Percentiles rank a stretch among this genome's conserved stretches.
phyloP scores from a whole-genome alignment of 2,113 vertebrate genomes.

The Serinus canaria region DNA sequence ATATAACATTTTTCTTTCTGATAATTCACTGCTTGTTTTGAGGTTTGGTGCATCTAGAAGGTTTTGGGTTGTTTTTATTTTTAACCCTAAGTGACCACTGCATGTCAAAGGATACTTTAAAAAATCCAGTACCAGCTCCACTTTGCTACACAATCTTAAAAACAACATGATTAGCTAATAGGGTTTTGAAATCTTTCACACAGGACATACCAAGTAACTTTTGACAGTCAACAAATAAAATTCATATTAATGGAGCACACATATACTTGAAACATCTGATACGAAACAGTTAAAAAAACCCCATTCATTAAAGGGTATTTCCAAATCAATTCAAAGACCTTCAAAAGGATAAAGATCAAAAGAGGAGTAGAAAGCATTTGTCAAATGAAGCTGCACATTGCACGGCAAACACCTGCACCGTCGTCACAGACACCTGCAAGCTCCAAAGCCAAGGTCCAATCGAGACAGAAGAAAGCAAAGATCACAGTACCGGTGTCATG shows the following conservation, averaged over 20 bases:
- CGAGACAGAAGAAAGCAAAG: not conserved
- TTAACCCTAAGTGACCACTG: not conserved
- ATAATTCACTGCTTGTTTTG: not conserved
- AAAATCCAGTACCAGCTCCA: not conserved
- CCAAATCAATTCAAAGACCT: not conserved
- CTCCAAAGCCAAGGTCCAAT: not conserved
- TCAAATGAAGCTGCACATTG: not conserved
- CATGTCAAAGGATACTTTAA: not conserved
- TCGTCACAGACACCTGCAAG: not conserved
- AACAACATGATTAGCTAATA: not conserved
- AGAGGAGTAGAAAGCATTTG: not conserved
- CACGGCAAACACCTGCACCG: not conserved
- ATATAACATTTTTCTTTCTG: not conserved
- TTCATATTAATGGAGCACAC: not conserved
- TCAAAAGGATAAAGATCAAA: not conserved
- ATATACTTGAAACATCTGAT: not conserved
- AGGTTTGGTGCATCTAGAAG: not conserved
- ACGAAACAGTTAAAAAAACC: not conserved
- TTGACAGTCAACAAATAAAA: not conserved
- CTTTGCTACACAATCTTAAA: not conserved
- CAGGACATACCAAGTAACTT: not conserved
- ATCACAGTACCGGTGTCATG: not conserved
- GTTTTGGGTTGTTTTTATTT: not conserved
- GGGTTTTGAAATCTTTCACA: not conserved
- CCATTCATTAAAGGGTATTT: not conserved